phyloP scores from a whole-genome alignment of 2,888 invertebrate genomes.

The Glyphotaelius pellucidus region DNA sequence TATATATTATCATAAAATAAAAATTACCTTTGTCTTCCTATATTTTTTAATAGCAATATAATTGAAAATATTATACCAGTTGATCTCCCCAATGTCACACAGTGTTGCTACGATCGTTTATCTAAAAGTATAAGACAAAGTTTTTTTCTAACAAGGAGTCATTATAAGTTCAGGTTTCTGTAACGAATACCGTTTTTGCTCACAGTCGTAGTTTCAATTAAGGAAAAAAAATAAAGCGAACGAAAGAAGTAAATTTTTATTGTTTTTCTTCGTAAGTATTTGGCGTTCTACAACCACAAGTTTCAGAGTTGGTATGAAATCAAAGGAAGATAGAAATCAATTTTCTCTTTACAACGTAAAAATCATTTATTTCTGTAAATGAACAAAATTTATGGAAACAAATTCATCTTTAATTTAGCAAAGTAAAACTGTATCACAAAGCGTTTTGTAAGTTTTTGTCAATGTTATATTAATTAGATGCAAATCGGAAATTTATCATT shows the following conservation, averaged over 20 bases:
- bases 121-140: not conserved
- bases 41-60: not conserved
- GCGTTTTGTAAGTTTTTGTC: not conserved
- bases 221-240: not conserved
- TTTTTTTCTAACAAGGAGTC: not conserved
- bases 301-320: not conserved
- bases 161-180: not conserved
- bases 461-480: too few species aligned
- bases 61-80: not conserved
- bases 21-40: too few species aligned
- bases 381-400: not conserved
- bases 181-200: not conserved
- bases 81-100: not conserved
- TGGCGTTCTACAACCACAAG: not conserved
- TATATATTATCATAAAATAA: too few species aligned
- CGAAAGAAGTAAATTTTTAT: not conserved
- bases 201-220: not conserved
- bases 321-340: not conserved
- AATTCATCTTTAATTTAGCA: not conserved
- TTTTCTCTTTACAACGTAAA: not conserved
- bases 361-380: not conserved
- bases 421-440: not conserved
- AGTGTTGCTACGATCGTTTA: not conserved
- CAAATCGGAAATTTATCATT: not conserved
- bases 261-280: not conserved